A percentile compares a stretch with the other conserved stretches of the same genome.
phyloP scores from a whole-genome alignment of 2,113 vertebrate genomes.

The Rhea pennata region DNA sequence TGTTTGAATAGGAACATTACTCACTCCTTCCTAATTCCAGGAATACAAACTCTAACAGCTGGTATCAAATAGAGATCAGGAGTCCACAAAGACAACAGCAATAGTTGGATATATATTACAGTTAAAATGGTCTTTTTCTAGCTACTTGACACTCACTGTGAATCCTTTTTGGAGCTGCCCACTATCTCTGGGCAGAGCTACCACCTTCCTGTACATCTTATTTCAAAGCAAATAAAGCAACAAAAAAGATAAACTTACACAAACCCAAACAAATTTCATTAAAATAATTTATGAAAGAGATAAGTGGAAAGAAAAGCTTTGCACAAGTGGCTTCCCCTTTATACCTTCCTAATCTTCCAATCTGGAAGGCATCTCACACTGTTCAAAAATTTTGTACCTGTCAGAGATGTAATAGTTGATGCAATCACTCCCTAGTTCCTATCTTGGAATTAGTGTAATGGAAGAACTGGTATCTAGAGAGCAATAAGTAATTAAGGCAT shows the following conservation, averaged over 20 bases:
- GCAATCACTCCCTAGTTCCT: background rate
- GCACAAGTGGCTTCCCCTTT: background rate
- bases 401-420: background rate
- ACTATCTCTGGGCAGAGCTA: background rate
- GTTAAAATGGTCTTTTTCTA: background rate
- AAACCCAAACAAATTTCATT: background rate
- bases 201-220: background rate
- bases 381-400: background rate
- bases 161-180: background rate
- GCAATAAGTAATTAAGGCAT: background rate
- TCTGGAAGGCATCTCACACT: background rate
- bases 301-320: background rate
- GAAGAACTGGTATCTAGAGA: background rate
- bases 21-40: background rate
- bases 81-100: background rate
- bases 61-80: background rate
- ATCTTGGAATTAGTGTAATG: background rate
- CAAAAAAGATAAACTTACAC: background rate
- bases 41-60: background rate
- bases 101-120: background rate
- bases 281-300: background rate
- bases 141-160: background rate
- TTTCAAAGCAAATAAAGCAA: background rate
- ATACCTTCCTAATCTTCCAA: background rate
- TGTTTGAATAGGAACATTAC: background rate